Base-by-base conservation (phyloP, 2,113 vertebrate species). In the Deroptyus accipitrinus region DNA sequence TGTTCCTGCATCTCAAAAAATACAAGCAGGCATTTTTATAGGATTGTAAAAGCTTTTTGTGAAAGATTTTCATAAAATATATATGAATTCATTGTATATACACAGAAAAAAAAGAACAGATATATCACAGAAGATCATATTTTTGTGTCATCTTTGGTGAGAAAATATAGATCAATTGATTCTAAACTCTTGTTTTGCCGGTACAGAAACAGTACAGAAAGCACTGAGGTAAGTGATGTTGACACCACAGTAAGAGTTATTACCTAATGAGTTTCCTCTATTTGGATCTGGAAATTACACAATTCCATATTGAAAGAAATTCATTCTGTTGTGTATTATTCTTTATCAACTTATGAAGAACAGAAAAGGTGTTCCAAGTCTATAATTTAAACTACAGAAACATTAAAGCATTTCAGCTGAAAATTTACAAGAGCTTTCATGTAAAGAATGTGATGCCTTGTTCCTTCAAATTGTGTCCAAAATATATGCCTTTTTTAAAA, bases 41-140 rank as follows among this genome's bases (percentile, higher is more conserved):
- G 77, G 73, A 86, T 11, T 78, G 80, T 74, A 86, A 88, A 74
- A 84, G 94, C 57, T 87, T 78, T 52, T 73, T 78, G 93, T 55
- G 83, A 79, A 92, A 92, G 86, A 73, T 17, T 92, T 89, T 74
- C 57, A 92, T 95, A 86, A 95, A 95, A 95, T 94, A 96, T 95
- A 84, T 82, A 97, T 95, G 94, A 94, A 87, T 57, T 91, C 70
- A 62, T 23, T 52, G 91, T 76, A 69, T 27, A 64, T 46, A 72
- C 8, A 4, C 74, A 72, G 85, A 62, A 54, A 91, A 83, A 92
- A 91, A 61, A 88, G 73, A 76, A 31, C 20, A 92, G 48, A 64
- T 73, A 76, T 31, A 97, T 94, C 91, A 95, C 66, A 94, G 76
- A 35, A 51, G 69, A 92, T 86, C 88, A 75, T 55, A 86, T 82